phyloP scores from a whole-genome alignment of 2,888 invertebrate species.

The Brenthis ino region DNA sequence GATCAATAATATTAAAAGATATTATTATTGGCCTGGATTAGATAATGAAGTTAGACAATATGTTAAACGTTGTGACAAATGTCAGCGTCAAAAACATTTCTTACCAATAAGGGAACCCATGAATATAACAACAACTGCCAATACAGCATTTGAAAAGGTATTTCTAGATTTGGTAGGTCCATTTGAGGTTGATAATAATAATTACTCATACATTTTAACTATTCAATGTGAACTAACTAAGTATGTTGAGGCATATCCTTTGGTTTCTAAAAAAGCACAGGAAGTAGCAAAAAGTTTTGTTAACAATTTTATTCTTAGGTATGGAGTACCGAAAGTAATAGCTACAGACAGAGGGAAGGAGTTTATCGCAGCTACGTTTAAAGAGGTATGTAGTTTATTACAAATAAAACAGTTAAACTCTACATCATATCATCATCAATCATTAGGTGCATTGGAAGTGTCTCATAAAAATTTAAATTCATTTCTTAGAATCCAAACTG shows the following conservation, averaged over 20 bases:
- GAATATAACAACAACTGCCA: conserved; percentile 35
- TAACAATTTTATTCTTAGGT: conserved; percentile 30
- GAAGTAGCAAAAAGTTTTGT: conserved; percentile 27
- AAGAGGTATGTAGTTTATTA: conserved; percentile 36
- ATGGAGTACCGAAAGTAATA: conserved; percentile 25
- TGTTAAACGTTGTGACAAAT: conserved; percentile 33
- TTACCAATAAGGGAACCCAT: conserved; percentile 30
- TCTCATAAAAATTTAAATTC: neutral
- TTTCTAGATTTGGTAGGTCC: conserved; percentile 39
- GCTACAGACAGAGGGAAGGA: conserved; percentile 26
- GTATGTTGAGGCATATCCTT: conserved; percentile 19
- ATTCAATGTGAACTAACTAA: conserved; percentile 8
- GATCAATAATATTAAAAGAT: conserved; percentile 32
- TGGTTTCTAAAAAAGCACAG: conserved; percentile 12
- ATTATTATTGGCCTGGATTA: conserved; percentile 35
- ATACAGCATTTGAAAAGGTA: conserved; percentile 36
- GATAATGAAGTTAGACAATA: conserved; percentile 30
- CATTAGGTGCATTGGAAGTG: neutral
- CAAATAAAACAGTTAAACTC: conserved; percentile 33
- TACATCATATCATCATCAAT: conserved; percentile 29
- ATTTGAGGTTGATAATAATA: conserved; percentile 32
- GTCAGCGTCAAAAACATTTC: conserved; percentile 33
- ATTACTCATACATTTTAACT: conserved; percentile 31
- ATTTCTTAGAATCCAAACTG: neutral
- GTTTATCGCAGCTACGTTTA: conserved; percentile 14